These are phyloP conservation scores for Holocentrus rufus DNA, from an alignment of 2,797 vertebrate genomes.

Conservation along the genomic window DNA sequence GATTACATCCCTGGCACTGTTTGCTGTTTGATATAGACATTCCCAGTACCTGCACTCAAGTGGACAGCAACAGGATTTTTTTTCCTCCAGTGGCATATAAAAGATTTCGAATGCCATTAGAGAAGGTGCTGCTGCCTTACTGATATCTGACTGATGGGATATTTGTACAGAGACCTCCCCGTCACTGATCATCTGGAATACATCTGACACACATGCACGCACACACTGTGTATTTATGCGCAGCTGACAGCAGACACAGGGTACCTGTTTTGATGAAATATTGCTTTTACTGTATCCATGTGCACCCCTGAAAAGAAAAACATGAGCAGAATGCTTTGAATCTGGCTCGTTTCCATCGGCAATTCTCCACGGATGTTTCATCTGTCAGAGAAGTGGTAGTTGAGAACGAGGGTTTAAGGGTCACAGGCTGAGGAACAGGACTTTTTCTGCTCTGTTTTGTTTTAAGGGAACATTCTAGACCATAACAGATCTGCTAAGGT, in stretches of 20 bases:
- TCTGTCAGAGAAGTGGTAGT: slow-evolving; percentile 54
- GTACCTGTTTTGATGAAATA: slow-evolving; percentile 67
- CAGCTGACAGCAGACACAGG: slow-evolving; percentile 59
- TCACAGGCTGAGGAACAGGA: slow-evolving; percentile 44
- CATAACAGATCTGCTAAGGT: slow-evolving; percentile 42
- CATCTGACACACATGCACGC: slow-evolving; percentile 58
- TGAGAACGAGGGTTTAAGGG: slow-evolving; percentile 69
- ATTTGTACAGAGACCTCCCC: slow-evolving; percentile 43
- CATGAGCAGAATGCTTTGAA: slow-evolving; percentile 47
- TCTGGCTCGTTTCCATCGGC: slow-evolving; percentile 68
- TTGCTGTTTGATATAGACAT: background rate
- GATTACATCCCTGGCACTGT: background rate
- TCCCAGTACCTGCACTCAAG: background rate
- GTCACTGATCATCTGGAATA: slow-evolving; percentile 73
- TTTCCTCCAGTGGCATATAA: background rate
- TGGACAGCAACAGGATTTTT: background rate
- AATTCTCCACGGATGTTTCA: slow-evolving; percentile 68
- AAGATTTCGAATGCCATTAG: background rate
- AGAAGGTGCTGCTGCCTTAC: slow-evolving; percentile 36
- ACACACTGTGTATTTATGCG: slow-evolving; percentile 39
- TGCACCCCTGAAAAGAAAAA: slow-evolving; percentile 49
- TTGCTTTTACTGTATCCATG: slow-evolving; percentile 49
- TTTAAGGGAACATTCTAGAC: slow-evolving; percentile 59
- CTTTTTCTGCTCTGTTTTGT: slow-evolving; percentile 67
- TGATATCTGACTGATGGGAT: slow-evolving; percentile 20